These are phyloP conservation scores for Zaprionus taronus DNA, from an alignment of 1,140 invertebrate species.

Conservation along the genomic window DNA sequence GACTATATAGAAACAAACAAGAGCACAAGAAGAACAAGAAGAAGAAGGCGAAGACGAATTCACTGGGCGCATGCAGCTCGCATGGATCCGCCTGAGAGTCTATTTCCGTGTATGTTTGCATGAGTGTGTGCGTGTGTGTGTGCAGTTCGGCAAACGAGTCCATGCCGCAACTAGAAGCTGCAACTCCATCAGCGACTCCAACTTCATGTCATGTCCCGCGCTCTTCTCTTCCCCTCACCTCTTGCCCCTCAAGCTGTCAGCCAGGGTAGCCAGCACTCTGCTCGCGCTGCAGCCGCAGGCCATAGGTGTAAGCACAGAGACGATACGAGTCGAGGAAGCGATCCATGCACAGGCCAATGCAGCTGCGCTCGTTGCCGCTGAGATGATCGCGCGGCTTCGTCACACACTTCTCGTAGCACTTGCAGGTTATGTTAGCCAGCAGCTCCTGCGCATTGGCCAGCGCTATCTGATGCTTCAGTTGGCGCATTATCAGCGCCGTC, in stretches of 20 bases:
- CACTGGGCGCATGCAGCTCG: constrained; percentile 5
- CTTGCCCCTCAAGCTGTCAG: not conserved
- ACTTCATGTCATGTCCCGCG: not conserved
- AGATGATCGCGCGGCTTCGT: constrained; percentile 24
- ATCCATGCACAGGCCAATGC: constrained; percentile 43
- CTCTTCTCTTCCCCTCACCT: not conserved
- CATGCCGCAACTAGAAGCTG: not conserved
- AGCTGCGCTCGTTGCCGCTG: constrained; percentile 16
- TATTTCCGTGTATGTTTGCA: not conserved
- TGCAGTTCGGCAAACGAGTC: not conserved
- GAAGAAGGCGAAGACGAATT: not conserved
- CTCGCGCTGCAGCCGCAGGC: constrained; percentile 35
- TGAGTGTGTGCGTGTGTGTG: not conserved
- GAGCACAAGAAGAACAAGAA: not conserved
- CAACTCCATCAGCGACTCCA: not conserved
- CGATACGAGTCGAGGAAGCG: constrained; percentile 46
- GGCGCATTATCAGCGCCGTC: constrained; percentile 11
- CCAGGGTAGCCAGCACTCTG: constrained; percentile 3
- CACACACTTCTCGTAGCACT: constrained; percentile 46
- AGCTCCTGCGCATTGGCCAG: constrained; percentile 41
- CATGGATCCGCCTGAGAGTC: not conserved
- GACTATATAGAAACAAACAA: not conserved
- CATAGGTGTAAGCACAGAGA: constrained; percentile 36
- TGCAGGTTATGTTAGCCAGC: constrained; percentile 30
- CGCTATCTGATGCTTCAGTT: constrained; percentile 39